Conservation (phyloP, 2,113 vertebrate genomes). For the Felis catus region F.catus_Fca126_mat1.0 CM031415.1:168447501-168448000, state of each 20-base stretch:
- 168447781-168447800: background rate
- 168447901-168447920: background rate
- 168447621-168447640: background rate
- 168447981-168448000: background rate
- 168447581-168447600: background rate
- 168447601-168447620: background rate
- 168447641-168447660: background rate
- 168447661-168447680: background rate
- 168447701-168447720: background rate
- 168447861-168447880: background rate
- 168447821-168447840: background rate
- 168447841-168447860: background rate
- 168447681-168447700: background rate
- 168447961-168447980: background rate
- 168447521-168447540: background rate
- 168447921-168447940: background rate
- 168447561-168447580: background rate
- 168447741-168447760: background rate
- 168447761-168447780: background rate
- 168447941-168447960: background rate
- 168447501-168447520: background rate
- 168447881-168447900: background rate
- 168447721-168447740: background rate
- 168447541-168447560: background rate
- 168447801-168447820: background rate